A percentile compares a stretch with the other conserved stretches of the same genome.
Conservation (phyloP, 2,888 invertebrate species). For the Conomelus anceps region DNA sequence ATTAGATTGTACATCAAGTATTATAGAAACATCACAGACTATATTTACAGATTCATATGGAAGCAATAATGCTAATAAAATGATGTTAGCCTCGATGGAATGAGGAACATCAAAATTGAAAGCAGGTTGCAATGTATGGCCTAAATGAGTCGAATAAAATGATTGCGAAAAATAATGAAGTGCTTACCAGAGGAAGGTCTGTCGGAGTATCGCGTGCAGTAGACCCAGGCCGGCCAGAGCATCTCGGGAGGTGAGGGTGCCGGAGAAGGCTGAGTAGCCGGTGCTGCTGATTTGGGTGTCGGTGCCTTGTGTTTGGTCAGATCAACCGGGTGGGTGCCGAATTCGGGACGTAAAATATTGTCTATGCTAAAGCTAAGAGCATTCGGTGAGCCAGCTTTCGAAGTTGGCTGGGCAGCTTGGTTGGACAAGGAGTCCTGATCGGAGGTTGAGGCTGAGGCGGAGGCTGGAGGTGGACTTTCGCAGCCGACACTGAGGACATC, state of each 20-base stretch:
- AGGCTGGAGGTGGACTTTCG: constrained; percentile 52
- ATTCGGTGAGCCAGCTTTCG: constrained; percentile 31
- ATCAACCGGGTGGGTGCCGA: constrained; percentile 46
- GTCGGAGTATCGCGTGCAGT: constrained; percentile 91
- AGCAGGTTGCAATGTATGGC: neutral
- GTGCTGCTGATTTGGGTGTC: neutral
- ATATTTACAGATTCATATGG: no score
- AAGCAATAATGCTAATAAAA: no score
- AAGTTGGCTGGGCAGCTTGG: neutral
- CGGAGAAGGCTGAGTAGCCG: neutral
- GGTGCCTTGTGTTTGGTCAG: constrained; percentile 18
- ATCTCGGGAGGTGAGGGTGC: constrained; percentile 17
- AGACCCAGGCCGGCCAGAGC: constrained; percentile 94
- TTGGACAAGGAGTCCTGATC: neutral
- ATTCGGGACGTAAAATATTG: constrained; percentile 79
- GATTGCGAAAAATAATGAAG: neutral
- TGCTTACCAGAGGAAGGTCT: constrained; percentile 78
- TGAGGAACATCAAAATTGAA: no score
- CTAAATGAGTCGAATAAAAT: neutral
- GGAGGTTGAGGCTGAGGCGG: constrained; percentile 25
- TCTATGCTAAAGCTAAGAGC: constrained; percentile 74
- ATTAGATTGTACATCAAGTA: no score
- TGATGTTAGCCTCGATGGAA: no score
- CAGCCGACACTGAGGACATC: constrained; percentile 77
- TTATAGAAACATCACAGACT: no score